Base-by-base conservation (phyloP, 2,888 invertebrate genomes). In the Tromatobia lineatoria region DNA sequence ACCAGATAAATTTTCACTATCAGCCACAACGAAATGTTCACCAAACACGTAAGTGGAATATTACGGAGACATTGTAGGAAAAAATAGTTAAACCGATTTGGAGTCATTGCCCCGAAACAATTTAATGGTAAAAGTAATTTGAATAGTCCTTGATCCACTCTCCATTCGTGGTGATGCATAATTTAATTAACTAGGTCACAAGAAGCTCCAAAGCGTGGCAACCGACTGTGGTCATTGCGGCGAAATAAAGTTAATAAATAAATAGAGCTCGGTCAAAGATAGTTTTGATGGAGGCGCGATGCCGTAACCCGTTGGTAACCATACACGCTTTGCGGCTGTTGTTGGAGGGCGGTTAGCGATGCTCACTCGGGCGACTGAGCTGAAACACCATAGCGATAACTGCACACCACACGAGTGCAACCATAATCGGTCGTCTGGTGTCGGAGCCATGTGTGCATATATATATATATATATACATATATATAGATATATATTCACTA, bases 401-500 rank as follows among this genome's bases (percentile, higher is more conserved):
- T 78, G 80, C 83, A 71, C 79, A 45, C 59, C 69, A 67, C 80
- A 76, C 83, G 73, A 80, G 77, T 74, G 77, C 80, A 80, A 74
- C 83, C 83, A 84, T 84, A 84, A 84, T 84, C 83, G 83, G 73
- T 74, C 83, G 75, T 83, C 76, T 74, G 80, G 69, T 34, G 61
- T 64, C 74, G 45, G 23, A 79, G 61, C 61, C 74, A 45, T 18
- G 54, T 11, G 52, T 34, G 42, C 23, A 45, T 38, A 59, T 64
- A 20, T 70, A 54, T 45, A 45, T 45, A 45, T 18, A 50, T 61
- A n/a, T n/a, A n/a, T n/a, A n/a, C n/a, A n/a, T n/a, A 29, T 34
- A 61, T 47, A 29, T 20, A 47, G 18, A 20, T 18, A 38, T 54
- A 45, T 50, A 20, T 50, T 52, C 23, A 38, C 8, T 34, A 42